A percentile compares a stretch with the other conserved stretches of the same genome.
phyloP scores from a whole-genome alignment of 1,140 invertebrate genomes.

The Rhopalosiphum maidis region DNA sequence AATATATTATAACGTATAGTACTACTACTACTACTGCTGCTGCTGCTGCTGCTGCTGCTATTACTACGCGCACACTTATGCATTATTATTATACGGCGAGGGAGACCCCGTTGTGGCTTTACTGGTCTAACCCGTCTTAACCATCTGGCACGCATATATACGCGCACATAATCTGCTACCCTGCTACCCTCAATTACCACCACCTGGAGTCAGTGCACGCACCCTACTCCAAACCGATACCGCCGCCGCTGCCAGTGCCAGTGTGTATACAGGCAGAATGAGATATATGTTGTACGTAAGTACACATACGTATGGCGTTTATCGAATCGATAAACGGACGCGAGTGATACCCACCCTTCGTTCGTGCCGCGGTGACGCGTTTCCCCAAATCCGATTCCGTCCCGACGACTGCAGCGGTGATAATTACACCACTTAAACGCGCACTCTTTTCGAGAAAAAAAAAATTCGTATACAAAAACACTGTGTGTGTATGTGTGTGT shows the following conservation, averaged over 20 bases:
- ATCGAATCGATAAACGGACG: slow-evolving; percentile 32
- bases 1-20: background rate
- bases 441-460: background rate
- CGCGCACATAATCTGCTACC: slow-evolving; percentile 3
- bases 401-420: background rate
- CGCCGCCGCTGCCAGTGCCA: background rate
- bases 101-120: slow-evolving; percentile 53
- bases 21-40: background rate
- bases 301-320: slow-evolving; percentile 6
- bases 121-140: slow-evolving; percentile 51
- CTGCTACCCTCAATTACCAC: slow-evolving; percentile 50
- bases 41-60: background rate
- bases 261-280: background rate
- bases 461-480: background rate
- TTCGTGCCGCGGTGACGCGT: background rate
- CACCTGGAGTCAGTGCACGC: slow-evolving; percentile 51
- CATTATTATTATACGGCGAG: background rate
- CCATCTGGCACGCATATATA: slow-evolving; percentile 47
- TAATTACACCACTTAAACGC: slow-evolving; percentile 14
- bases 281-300: slow-evolving; percentile 1
- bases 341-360: background rate
- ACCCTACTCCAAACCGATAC: background rate
- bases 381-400: background rate
- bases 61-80: background rate
- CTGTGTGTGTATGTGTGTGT: background rate